Percentiles rank a stretch among this genome's conserved stretches.
These are phyloP conservation scores for Drosophila flavopinicola DNA, from an alignment of 2,888 invertebrate species.

Conservation along the genomic window DNA sequence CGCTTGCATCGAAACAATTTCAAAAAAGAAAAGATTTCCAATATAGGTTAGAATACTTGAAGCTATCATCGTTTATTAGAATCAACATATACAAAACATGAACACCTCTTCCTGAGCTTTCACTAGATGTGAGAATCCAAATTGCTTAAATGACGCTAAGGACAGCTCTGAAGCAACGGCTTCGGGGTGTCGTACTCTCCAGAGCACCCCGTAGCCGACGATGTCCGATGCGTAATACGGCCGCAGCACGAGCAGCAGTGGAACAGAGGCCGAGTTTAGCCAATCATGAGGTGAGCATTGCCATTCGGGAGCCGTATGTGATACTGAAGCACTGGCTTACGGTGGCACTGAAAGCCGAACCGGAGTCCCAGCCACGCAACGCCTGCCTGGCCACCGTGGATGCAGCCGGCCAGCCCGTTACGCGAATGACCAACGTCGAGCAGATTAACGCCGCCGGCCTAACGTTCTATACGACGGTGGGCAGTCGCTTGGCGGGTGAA, in stretches of 20 bases:
- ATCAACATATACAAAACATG: not conserved
- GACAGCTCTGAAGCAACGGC: conserved; percentile 2
- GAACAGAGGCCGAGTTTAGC: conserved; percentile 87
- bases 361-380: conserved; percentile 93
- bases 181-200: conserved; percentile 9
- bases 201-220: conserved; percentile 1
- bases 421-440: conserved; percentile 95
- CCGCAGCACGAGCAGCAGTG: not conserved
- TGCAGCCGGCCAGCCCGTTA: conserved; percentile 92
- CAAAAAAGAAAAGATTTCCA: no score
- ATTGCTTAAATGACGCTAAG: conserved; percentile 13
- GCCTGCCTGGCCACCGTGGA: conserved; percentile 94
- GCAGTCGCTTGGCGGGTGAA: conserved; percentile 94
- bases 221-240: not conserved
- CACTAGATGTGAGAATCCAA: conserved; percentile 11
- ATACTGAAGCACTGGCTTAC: conserved; percentile 95
- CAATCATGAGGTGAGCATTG: conserved; percentile 85
- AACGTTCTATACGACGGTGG: conserved; percentile 96
- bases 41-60: no score
- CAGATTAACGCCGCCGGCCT: conserved; percentile 93
- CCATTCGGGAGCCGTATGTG: conserved; percentile 91
- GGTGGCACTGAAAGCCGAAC: conserved; percentile 88
- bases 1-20: no score
- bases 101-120: conserved; percentile 4
- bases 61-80: not conserved